A percentile compares a stretch with the other conserved stretches of the same genome.
phyloP scores from a whole-genome alignment of 2,797 vertebrate genomes.

The Brachyrhaphis roseni region DNA sequence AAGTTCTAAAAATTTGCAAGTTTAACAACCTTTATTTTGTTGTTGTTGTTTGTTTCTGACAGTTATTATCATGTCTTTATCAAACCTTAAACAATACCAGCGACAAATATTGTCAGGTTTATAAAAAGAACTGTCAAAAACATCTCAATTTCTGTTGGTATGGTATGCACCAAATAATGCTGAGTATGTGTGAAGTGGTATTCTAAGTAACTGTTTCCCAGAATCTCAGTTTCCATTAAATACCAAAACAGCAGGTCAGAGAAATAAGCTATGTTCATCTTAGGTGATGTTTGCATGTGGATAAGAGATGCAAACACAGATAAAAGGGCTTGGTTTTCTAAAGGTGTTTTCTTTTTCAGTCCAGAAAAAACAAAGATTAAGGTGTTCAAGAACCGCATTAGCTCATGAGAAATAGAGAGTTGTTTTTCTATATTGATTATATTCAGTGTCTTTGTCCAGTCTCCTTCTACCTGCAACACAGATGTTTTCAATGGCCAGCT shows the following conservation, averaged over 20 bases:
- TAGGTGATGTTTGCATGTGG: not conserved
- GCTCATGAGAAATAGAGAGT: constrained; percentile 4
- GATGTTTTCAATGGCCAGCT: constrained; percentile 3
- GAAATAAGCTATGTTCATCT: not conserved
- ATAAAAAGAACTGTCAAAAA: not conserved
- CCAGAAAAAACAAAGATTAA: not conserved
- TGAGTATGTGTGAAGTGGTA: not conserved
- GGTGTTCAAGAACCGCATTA: constrained; percentile 23
- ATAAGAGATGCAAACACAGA: not conserved
- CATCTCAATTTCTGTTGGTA: not conserved
- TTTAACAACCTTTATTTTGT: not conserved
- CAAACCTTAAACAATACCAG: not conserved
- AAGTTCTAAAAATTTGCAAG: not conserved
- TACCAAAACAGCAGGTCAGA: not conserved
- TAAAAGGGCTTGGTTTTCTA: not conserved
- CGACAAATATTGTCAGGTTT: not conserved
- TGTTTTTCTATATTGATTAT: not conserved
- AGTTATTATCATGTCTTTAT: not conserved
- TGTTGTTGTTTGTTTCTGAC: not conserved
- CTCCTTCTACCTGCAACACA: not conserved
- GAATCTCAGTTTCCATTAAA: not conserved
- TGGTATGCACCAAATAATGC: not conserved
- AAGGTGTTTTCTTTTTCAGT: not conserved
- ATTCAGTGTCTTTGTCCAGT: constrained; percentile 18
- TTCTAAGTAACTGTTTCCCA: not conserved